Conservation (phyloP, 1,140 invertebrate species). For the Amyelois transitella region DNA sequence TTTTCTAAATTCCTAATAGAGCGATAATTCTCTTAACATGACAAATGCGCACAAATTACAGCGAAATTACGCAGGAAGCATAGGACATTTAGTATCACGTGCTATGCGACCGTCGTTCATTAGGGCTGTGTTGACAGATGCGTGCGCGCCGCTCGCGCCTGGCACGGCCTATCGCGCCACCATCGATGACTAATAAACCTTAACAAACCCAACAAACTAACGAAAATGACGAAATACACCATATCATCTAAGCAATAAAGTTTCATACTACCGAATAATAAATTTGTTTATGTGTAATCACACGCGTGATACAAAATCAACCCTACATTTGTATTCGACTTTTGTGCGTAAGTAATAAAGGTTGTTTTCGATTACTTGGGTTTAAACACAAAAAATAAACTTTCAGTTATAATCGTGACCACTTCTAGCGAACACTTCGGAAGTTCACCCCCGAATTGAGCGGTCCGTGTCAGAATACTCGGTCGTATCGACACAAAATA, state of each 20-base stretch:
- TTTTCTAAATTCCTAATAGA: constrained; percentile 22
- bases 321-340: constrained; percentile 28
- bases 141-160: constrained; percentile 68
- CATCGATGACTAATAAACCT: constrained; percentile 72
- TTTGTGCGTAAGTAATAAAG: constrained; percentile 34
- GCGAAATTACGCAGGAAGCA: constrained; percentile 62
- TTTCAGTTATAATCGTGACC: constrained; percentile 56
- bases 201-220: constrained; percentile 23
- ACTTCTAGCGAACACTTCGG: constrained; percentile 68
- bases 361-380: constrained; percentile 21
- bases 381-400: constrained; percentile 21
- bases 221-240: constrained; percentile 16
- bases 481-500: constrained; percentile 49
- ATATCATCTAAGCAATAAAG: constrained; percentile 19
- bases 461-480: constrained; percentile 52
- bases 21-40: constrained; percentile 58
- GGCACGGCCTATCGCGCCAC: constrained; percentile 67
- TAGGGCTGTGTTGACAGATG: constrained; percentile 69
- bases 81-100: constrained; percentile 63
- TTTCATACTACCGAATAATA: constrained; percentile 10
- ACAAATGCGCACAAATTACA: constrained; percentile 71
- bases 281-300: constrained; percentile 33
- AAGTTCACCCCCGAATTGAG: constrained; percentile 63
- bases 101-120: constrained; percentile 66
- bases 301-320: constrained; percentile 36